Conservation (phyloP, 1,140 invertebrate species). For the Tribolium castaneum region DNA sequence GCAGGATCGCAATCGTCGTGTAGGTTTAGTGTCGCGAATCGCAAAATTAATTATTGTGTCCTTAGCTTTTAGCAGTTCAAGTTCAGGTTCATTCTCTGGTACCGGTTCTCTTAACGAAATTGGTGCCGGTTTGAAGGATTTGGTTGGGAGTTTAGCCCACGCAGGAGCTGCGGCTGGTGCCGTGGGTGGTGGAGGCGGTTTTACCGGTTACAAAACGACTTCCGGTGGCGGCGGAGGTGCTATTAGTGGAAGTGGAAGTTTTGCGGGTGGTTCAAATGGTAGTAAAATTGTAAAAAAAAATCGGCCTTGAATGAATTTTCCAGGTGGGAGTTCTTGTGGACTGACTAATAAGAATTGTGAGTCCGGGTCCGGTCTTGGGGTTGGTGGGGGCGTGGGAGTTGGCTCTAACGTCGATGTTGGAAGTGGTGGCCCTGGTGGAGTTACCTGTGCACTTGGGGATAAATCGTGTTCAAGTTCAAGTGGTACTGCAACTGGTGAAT, state of each 20-base stretch:
- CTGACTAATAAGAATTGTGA: neutral
- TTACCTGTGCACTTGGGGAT: neutral
- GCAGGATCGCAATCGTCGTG: slow-evolving; percentile 27
- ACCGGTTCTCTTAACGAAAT: slow-evolving; percentile 31
- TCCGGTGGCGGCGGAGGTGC: neutral
- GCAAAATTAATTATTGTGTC: neutral
- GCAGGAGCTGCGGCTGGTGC: slow-evolving; percentile 3
- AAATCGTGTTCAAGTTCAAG: neutral
- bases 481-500: neutral
- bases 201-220: slow-evolving; percentile 32
- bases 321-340: neutral
- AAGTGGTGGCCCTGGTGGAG: neutral
- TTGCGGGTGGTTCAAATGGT: too few species aligned
- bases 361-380: neutral
- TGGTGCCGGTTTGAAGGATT: slow-evolving; percentile 36
- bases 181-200: slow-evolving; percentile 2
- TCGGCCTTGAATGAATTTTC: neutral
- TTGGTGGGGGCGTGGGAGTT: neutral
- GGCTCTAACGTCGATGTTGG: neutral
- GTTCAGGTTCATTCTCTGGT: slow-evolving; percentile 21
- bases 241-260: slow-evolving; percentile 19
- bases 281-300: too few species aligned
- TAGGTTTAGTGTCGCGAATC: neutral
- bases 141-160: slow-evolving; percentile 35
- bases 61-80: slow-evolving; percentile 37